Evolutionary conservation across 2,797 vertebrate genomes (phyloP).

Genomic region (Percopsis omiscomaycus): DNA sequence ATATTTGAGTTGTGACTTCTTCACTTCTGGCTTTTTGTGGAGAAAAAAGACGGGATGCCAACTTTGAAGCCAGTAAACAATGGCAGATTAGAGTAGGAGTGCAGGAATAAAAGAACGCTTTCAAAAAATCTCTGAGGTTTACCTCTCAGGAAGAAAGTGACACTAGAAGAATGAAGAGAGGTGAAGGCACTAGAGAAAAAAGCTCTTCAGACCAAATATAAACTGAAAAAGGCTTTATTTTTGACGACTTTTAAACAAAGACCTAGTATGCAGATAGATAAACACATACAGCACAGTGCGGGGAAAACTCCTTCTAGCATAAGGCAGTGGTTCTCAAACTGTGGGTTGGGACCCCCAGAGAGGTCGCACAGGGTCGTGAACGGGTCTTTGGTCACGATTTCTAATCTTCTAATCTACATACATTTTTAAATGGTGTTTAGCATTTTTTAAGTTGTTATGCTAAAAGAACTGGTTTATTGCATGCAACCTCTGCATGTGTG

Average conservation of each 20-base stretch:
- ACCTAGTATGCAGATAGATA: conserved; percentile 9
- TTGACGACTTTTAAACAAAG: conserved; percentile 19
- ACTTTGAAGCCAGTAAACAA: conserved; percentile 57
- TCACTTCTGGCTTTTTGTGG: not conserved
- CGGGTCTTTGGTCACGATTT: too few species aligned
- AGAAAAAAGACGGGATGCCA: conserved; percentile 26
- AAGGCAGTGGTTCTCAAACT: too few species aligned
- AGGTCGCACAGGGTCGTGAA: too few species aligned
- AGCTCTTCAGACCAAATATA: conserved; percentile 2
- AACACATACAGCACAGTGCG: conserved; percentile 12
- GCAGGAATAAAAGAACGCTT: conserved; percentile 47
- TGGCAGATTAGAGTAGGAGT: conserved; percentile 43
- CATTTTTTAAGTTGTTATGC: too few species aligned
- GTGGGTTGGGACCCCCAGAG: too few species aligned
- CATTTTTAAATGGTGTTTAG: too few species aligned
- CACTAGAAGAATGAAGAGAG: not conserved
- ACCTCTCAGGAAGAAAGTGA: conserved; percentile 21
- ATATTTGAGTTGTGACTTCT: conserved; percentile 30
- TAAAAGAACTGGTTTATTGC: too few species aligned
- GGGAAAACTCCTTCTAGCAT: not conserved
- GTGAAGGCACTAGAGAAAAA: conserved; percentile 6
- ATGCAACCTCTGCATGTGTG: too few species aligned
- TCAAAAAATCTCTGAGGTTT: conserved; percentile 38
- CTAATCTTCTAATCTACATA: too few species aligned
- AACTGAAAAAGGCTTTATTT: conserved; percentile 9